Base-by-base conservation (phyloP, 2,888 invertebrate species). In the Ophion slaviceki region DNA sequence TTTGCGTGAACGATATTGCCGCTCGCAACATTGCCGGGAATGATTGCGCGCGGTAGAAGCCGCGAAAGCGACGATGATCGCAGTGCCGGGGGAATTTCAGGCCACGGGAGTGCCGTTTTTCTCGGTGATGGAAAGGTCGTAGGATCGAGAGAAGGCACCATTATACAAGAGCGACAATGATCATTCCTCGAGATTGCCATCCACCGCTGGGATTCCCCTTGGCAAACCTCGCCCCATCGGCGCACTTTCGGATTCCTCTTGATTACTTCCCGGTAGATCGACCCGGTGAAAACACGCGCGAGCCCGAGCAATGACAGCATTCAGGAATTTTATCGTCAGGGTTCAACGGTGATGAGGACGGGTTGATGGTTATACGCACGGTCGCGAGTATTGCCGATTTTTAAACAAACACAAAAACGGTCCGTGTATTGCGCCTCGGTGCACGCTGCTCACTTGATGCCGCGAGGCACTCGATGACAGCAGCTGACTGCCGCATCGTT, bases 231-330 rank as follows among this genome's bases (percentile, higher is more conserved):
- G 77, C 71, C 32, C 17, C 61, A 66, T 83, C 80, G 76, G 80
- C 81, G 80, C 53, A 53, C 70, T 86, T 86, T 86, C 32, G 75
- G 86, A 86, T 86, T 84, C 84, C 84, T 75, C 86, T 76, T 83
- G 86, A 86, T 86, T 83, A 84, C 86, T 86, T 86, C 86, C 86
- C 86, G 86, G 86, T 86, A 76, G 70, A 80, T 80, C 71, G 68
- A 36, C 11, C 24, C 32, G 62, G 64, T n/a, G 32, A 68, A 71
- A 67, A 64, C 28, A 47, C 45, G 75, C 64, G 24, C 32, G 59
- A 24, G 32, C 36, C 6, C 45, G 66, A 76, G 61, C 72, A 57
- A 81, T 61, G 78, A 84, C 84, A 78, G 75, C 47, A 40, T 67
- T 71, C 84, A 53, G 71, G 84, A 79, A 86, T 86, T 62, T 79